These are phyloP conservation scores for Anthoscopus minutus DNA, from an alignment of 2,113 vertebrate genomes.

Conservation along the genomic window DNA sequence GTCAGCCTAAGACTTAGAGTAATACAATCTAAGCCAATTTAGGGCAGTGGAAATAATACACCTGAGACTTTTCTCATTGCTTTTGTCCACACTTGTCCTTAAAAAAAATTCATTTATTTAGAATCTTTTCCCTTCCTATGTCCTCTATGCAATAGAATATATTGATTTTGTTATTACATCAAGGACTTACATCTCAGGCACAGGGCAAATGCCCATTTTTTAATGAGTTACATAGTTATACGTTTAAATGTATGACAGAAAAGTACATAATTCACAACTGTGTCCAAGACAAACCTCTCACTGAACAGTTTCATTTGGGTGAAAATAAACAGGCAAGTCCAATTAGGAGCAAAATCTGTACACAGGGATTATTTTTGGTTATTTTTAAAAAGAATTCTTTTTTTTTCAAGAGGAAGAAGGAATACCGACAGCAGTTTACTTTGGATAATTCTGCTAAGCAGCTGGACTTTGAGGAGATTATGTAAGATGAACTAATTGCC, in stretches of 20 bases:
- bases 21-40: background rate
- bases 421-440: background rate
- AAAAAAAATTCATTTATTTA: background rate
- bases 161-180: background rate
- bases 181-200: background rate
- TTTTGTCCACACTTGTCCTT: background rate
- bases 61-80: background rate
- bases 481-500: slow-evolving; percentile 30
- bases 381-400: background rate
- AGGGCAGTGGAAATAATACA: background rate
- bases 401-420: background rate
- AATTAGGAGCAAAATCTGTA: background rate
- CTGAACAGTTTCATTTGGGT: background rate
- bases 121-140: background rate
- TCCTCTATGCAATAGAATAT: background rate
- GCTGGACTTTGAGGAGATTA: slow-evolving; percentile 30
- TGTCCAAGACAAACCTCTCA: background rate
- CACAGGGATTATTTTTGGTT: background rate
- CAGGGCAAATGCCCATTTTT: background rate
- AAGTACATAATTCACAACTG: background rate
- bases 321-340: background rate
- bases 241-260: background rate
- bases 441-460: slow-evolving; percentile 40
- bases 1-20: background rate
- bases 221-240: background rate